A percentile compares a stretch with the other conserved stretches of the same genome.
Evolutionary conservation across 2,888 invertebrate species (phyloP).

Genomic region (Drosophila demipolita): DNA sequence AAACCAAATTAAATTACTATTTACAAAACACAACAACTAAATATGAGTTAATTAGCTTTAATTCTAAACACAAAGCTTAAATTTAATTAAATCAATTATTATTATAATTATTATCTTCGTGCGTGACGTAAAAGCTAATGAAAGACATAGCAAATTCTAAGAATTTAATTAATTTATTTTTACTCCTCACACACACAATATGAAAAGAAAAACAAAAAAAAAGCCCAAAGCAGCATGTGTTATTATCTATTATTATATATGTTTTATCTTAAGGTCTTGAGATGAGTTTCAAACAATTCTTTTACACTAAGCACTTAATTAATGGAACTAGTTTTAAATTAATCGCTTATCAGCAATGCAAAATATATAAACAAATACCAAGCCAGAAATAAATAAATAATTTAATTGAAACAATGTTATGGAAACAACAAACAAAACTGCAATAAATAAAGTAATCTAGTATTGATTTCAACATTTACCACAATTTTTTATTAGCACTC

Average conservation of each 20-base stretch:
- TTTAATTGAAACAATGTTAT: slow-evolving; percentile 52
- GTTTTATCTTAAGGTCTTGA: slow-evolving; percentile 59
- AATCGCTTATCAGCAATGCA: slow-evolving; percentile 43
- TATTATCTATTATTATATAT: slow-evolving; percentile 64
- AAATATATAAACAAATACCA: slow-evolving; percentile 14
- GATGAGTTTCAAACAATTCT: slow-evolving; percentile 71
- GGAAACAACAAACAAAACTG: slow-evolving; percentile 31
- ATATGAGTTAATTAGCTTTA: slow-evolving; percentile 57
- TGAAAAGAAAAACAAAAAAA: slow-evolving; percentile 17
- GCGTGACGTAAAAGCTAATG: slow-evolving; percentile 72
- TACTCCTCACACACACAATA: slow-evolving; percentile 38
- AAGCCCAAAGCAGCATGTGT: slow-evolving; percentile 74
- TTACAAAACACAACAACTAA: slow-evolving; percentile 16
- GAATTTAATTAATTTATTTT: slow-evolving; percentile 74
- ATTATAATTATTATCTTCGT: slow-evolving; percentile 43
- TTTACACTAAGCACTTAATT: slow-evolving; percentile 72
- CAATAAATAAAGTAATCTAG: slow-evolving; percentile 59
- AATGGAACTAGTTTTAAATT: slow-evolving; percentile 45
- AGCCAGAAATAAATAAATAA: slow-evolving; percentile 31
- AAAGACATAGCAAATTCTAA: slow-evolving; percentile 81
- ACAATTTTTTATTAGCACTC: slow-evolving; percentile 65
- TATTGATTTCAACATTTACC: slow-evolving; percentile 48
- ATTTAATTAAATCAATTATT: slow-evolving; percentile 46
- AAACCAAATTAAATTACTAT: slow-evolving; percentile 15
- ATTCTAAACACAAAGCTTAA: slow-evolving; percentile 49